Base-by-base conservation (phyloP, 1,140 invertebrate genomes). In the Gonatopus flavifemur region DNA sequence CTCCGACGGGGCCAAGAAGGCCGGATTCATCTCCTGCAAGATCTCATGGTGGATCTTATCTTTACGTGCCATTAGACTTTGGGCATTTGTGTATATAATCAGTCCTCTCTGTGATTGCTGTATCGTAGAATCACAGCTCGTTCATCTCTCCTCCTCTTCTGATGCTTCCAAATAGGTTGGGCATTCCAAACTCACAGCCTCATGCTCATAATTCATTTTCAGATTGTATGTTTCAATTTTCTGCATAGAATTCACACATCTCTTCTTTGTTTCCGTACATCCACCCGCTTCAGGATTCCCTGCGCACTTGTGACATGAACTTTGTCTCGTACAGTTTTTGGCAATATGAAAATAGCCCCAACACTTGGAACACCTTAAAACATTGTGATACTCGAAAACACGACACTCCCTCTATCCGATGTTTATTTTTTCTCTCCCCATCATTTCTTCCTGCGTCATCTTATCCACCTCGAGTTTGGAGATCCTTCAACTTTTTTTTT, bases 341-440 rank as follows among this genome's bases (percentile, higher is more conserved):
- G 41, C 40, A 13, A 51, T 51, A 19, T 51, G 49, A 19, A 33
- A 43, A 16, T 36, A 51, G 1, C 40, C 40, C 49, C 49, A 51
- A 21, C 49, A 51, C 44, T 51, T 51, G 13, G 36, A 49, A 16
- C 47, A 49, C 15, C 38, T 5, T 28, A 20, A 22, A 6, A 49
- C 47, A 15, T 15, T 42, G 1, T 41, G 13, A 12, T 41, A 30
- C 12, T 49, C 32, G 47, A 16, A 49, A 3, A 49, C 38, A 8
- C 5, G 24, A 22, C 47, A 49, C 25, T 49, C 42, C 12, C 21
- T 41, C 38, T 39, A 49, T 32, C 47, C 47, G 3, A 49, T 15
- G 13, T 24, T 49, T 12, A 54, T 0, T 18, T 40, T 40, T 56
- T n/a, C n/a, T 5, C 36, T 25, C 32, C 16, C 39, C 1, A 12